Base-by-base conservation (phyloP, 2,797 vertebrate genomes). In the Aplochiton taeniatus region DNA sequence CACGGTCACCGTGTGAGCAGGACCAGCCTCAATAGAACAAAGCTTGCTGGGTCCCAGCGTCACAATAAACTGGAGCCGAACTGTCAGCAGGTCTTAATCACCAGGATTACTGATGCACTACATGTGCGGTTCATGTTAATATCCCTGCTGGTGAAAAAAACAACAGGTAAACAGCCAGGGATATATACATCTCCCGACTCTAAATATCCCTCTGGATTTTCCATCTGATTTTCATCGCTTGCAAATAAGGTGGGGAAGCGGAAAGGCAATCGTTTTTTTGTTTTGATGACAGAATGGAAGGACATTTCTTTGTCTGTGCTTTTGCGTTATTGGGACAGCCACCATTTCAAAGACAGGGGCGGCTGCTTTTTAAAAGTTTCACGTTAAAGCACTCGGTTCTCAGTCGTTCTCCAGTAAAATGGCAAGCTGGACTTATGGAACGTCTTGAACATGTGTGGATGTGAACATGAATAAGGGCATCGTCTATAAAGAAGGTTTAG, bases 61-160 rank as follows among this genome's bases (percentile, higher is more conserved):
- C 89, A 93, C 69, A 89, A 92, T 91, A 92, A 91, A 94, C 87
- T 91, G 88, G 73, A 91, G 90, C 87, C 87, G 87, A 88, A 83
- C 91, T 95, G 93, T 96, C 93, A 94, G 92, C 90, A 87, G 87
- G 78, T 91, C 89, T 92, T 95, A 94, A 97, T 95, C 94, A 94
- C 88, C 58, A 76, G 92, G 92, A 95, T 93, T 95, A 96, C 90
- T 87, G 88, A 79, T 84, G 86, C 85, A 74, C 85, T 92, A 91
- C 94, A 94, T 87, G 85, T 87, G 85, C 93, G 89, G 92, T 85
- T 78, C 85, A 84, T 84, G 82, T 88, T 94, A 93, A 94, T 95
- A 94, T 92, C 93, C 88, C 81, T 89, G 87, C 83, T 68, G 78
- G 68, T 83, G 90, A 93, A 92, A 93, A 91, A 90, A 86, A 31